Evolutionary conservation across 2,888 invertebrate genomes (phyloP).

Genomic region (Ophion obscuratus): DNA sequence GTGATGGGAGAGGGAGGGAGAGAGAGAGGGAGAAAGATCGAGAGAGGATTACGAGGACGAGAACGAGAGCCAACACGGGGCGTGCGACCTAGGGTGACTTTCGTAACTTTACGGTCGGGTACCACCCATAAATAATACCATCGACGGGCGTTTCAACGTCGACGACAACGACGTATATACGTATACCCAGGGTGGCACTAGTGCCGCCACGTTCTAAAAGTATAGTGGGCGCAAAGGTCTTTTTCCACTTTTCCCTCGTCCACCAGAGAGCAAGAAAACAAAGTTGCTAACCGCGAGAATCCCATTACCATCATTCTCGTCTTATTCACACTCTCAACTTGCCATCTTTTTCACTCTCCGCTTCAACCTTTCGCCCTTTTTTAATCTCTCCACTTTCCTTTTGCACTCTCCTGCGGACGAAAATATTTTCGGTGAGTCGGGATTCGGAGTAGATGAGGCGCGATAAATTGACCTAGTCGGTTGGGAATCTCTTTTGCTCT

Average conservation of each 20-base stretch:
- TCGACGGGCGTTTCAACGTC: constrained; percentile 61
- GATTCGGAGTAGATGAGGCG: not conserved
- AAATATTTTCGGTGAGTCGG: constrained; percentile 29
- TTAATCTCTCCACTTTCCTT: constrained; percentile 6
- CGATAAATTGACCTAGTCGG: not conserved
- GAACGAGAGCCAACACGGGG: constrained; percentile 62
- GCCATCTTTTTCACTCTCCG: constrained; percentile 55
- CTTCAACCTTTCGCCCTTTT: not conserved
- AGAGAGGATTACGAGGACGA: constrained; percentile 55
- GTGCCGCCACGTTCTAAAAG: constrained; percentile 7
- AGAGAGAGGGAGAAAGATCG: constrained; percentile 1
- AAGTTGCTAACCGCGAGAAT: constrained; percentile 66
- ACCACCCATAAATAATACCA: constrained; percentile 66
- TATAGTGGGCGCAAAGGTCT: constrained; percentile 50
- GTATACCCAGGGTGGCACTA: not conserved
- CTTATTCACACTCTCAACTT: constrained; percentile 44
- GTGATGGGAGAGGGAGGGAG: constrained; percentile 48
- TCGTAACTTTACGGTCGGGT: constrained; percentile 65
- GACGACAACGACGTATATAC: constrained; percentile 52
- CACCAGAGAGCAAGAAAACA: constrained; percentile 64
- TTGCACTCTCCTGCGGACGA: not conserved
- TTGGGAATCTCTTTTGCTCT: not conserved
- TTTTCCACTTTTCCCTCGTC: constrained; percentile 62
- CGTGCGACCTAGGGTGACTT: constrained; percentile 65
- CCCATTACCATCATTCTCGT: constrained; percentile 67